A percentile compares a stretch with the other conserved stretches of the same genome.
Conservation (phyloP, 2,113 vertebrate species). For the Platichthys stellatus region DNA sequence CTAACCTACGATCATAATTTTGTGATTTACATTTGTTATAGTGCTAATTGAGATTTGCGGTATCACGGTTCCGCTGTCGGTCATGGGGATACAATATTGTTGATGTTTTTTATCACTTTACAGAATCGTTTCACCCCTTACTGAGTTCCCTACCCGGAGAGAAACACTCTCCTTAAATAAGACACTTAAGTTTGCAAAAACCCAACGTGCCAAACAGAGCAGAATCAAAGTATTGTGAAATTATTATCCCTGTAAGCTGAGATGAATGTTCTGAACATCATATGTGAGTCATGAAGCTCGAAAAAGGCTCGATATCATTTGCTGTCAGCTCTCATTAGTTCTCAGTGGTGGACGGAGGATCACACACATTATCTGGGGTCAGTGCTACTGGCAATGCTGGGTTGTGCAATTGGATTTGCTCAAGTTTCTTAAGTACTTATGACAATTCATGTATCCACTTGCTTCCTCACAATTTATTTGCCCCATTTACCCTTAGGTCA, state of each 20-base stretch:
- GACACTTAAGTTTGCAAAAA: too few relatives aligned
- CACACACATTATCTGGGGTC: slow-evolving; percentile 12
- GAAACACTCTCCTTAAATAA: too few relatives aligned
- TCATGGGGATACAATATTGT: too few relatives aligned
- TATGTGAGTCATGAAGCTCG: not conserved
- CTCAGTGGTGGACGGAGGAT: slow-evolving; percentile 1
- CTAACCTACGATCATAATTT: too few relatives aligned
- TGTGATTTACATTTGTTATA: too few relatives aligned
- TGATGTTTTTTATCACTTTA: too few relatives aligned
- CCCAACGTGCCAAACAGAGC: not conserved
- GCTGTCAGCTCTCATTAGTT: not conserved
- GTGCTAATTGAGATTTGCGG: too few relatives aligned
- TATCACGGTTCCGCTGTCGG: too few relatives aligned
- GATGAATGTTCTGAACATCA: not conserved
- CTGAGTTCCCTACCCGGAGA: too few relatives aligned
- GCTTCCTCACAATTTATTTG: slow-evolving; percentile 43
- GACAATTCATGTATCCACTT: slow-evolving; percentile 34
- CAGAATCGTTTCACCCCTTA: too few relatives aligned
- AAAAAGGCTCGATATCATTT: slow-evolving; percentile 6
- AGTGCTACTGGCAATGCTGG: slow-evolving; percentile 29
- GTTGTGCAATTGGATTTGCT: slow-evolving; percentile 48
- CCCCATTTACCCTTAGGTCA: slow-evolving; percentile 15
- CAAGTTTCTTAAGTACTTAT: slow-evolving; percentile 36
- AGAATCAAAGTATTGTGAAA: not conserved
- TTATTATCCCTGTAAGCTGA: not conserved